Evolutionary conservation across 1,140 invertebrate species (phyloP).

Genomic region (Pectinophora gossypiella): DNA sequence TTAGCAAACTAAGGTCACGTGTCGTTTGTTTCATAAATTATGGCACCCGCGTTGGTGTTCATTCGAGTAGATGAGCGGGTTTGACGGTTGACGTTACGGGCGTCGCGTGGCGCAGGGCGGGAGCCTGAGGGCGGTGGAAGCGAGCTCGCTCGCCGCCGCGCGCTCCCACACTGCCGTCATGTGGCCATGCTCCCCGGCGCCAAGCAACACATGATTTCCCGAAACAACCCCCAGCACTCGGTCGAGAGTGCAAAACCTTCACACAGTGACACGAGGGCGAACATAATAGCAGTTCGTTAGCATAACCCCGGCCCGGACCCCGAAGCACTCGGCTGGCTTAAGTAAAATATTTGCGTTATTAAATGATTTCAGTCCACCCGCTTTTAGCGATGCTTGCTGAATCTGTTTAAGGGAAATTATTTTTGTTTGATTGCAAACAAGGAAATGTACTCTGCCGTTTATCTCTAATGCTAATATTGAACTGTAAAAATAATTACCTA

Average conservation of each 20-base stretch:
- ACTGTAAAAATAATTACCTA: too few relatives aligned
- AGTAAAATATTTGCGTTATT: conserved; percentile 58
- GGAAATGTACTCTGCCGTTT: not conserved
- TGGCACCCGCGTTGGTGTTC: conserved; percentile 36
- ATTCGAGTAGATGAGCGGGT: conserved; percentile 34
- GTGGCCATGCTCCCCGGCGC: conserved; percentile 27
- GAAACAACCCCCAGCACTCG: conserved; percentile 49
- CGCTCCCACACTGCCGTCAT: conserved; percentile 53
- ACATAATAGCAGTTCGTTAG: conserved; percentile 69
- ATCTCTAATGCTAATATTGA: too few relatives aligned
- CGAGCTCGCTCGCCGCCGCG: conserved; percentile 18
- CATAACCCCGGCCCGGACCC: conserved; percentile 41
- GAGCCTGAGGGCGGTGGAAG: not conserved
- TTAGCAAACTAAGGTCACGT: conserved; percentile 7
- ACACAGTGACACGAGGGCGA: conserved; percentile 67
- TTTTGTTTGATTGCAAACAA: not conserved
- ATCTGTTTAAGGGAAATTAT: not conserved
- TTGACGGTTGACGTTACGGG: conserved; percentile 12
- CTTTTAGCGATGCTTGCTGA: conserved; percentile 8
- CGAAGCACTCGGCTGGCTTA: conserved; percentile 35
- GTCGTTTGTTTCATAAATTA: conserved; percentile 19
- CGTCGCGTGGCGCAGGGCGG: not conserved
- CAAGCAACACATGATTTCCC: conserved; percentile 69
- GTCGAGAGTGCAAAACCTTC: conserved; percentile 70
- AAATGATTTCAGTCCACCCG: conserved; percentile 27